A percentile compares a stretch with the other conserved stretches of the same genome.
Evolutionary conservation across 2,888 invertebrate species (phyloP).

Genomic region (Aphidius colemani): DNA sequence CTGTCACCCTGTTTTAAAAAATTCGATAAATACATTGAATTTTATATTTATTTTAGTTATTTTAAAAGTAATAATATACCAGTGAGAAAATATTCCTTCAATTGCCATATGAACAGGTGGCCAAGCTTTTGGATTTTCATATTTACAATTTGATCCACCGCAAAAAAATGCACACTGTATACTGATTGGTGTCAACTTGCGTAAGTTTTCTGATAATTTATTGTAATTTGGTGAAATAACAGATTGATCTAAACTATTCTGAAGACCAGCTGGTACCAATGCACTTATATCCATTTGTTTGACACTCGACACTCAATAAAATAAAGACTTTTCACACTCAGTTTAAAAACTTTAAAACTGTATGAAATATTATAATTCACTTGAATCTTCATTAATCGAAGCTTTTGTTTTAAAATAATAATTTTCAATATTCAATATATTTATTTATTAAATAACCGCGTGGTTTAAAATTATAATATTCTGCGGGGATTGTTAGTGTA

Average conservation of each 20-base stretch:
- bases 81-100: conserved; percentile 81
- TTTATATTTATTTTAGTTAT: conserved; percentile 13
- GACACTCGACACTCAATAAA: no score
- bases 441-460: neutral
- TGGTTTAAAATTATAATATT: no score
- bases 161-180: conserved; percentile 83
- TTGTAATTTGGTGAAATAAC: conserved; percentile 56
- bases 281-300: conserved; percentile 51
- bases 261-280: conserved; percentile 53
- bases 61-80: conserved; percentile 64
- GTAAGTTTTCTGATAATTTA: conserved; percentile 62
- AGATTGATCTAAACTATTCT: conserved; percentile 43
- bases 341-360: no score
- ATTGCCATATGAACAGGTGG: conserved; percentile 70
- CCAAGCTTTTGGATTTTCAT: conserved; percentile 73
- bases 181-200: conserved; percentile 70
- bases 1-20: conserved; percentile 74
- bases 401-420: no score
- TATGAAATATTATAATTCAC: no score
- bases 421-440: neutral
- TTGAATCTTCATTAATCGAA: no score
- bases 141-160: conserved; percentile 81
- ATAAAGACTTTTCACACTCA: no score
- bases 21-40: neutral
- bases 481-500: conserved; percentile 15